These are phyloP conservation scores for Urocynchramus pylzowi DNA, from an alignment of 2,113 vertebrate species.

Conservation along the genomic window DNA sequence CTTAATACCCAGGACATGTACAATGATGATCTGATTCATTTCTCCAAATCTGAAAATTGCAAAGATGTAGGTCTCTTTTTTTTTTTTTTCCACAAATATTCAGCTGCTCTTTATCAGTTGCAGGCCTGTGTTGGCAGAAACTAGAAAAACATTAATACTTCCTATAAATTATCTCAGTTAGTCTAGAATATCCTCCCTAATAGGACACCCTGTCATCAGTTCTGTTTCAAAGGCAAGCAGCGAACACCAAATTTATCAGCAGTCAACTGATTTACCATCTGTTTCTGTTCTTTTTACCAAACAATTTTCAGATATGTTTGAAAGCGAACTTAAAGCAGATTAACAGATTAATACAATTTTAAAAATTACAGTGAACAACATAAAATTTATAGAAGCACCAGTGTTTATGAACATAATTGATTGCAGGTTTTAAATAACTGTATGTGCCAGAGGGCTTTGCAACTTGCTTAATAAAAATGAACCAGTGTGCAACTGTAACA, in stretches of 20 bases:
- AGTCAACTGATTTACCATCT: background rate
- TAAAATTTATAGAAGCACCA: accelerated
- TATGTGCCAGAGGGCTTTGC: background rate
- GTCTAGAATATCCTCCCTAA: background rate
- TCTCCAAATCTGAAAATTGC: slow-evolving; percentile 98
- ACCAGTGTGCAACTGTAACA: background rate
- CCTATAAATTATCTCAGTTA: background rate
- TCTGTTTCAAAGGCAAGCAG: background rate
- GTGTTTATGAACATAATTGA: background rate
- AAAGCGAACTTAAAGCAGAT: background rate
- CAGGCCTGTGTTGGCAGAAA: background rate
- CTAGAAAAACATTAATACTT: background rate
- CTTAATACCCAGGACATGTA: slow-evolving; percentile 98
- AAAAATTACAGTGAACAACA: background rate
- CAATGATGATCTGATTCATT: slow-evolving; percentile 96
- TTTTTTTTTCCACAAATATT: background rate
- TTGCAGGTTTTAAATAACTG: background rate
- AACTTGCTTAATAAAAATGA: background rate
- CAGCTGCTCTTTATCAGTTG: background rate
- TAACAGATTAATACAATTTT: background rate
- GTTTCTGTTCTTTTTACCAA: background rate
- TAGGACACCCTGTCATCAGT: background rate
- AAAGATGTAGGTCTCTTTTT: slow-evolving; percentile 82
- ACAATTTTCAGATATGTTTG: background rate
- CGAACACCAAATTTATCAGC: background rate